These are phyloP conservation scores for Rhodinocichla rosea DNA, from an alignment of 2,113 vertebrate species.

Conservation along the genomic window DNA sequence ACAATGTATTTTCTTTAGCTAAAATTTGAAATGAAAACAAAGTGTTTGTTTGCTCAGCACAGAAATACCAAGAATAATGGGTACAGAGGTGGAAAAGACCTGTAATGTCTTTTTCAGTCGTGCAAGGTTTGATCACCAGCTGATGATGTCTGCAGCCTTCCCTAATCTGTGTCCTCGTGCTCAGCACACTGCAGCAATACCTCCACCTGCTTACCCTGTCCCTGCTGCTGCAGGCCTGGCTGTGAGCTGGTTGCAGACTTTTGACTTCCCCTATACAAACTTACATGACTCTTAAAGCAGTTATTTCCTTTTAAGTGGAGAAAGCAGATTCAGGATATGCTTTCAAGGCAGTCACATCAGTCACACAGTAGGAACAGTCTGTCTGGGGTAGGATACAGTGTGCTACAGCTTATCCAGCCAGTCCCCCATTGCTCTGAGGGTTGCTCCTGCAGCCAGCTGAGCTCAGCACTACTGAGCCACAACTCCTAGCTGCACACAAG, in stretches of 20 bases:
- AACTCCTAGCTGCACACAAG: accelerated
- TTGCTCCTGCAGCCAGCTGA: not conserved
- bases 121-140: not conserved
- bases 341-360: not conserved
- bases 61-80: not conserved
- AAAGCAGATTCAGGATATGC: not conserved
- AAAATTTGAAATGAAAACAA: not conserved
- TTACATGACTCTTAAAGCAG: not conserved
- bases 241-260: not conserved
- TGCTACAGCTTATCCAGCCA: not conserved
- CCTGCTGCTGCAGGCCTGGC: not conserved
- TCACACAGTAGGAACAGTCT: not conserved
- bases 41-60: not conserved
- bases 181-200: not conserved
- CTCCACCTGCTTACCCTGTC: not conserved
- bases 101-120: not conserved
- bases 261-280: not conserved
- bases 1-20: not conserved
- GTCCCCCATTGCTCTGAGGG: not conserved
- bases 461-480: not conserved
- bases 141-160: not conserved
- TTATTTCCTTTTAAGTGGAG: not conserved
- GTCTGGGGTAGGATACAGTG: not conserved
- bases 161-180: not conserved
- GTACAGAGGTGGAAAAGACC: not conserved